phyloP scores from a whole-genome alignment of 2,888 invertebrate species.

The Drosophila lacicola region DNA sequence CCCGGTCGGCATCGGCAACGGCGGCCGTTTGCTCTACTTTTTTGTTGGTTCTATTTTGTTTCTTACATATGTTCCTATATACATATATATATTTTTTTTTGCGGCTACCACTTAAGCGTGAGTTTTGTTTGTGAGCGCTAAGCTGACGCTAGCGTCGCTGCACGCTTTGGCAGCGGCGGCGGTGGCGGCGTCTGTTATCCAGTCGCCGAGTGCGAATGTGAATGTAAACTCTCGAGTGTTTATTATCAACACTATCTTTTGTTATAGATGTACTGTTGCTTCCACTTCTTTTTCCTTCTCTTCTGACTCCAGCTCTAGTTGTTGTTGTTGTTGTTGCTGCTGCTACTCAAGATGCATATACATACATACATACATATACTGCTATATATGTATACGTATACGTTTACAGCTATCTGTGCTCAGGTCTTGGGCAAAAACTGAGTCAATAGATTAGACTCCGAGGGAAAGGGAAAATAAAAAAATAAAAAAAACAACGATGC shows the following conservation, averaged over 20 bases:
- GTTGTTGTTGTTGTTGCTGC: not conserved
- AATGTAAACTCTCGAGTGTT: conserved; percentile 44
- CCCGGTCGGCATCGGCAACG: conserved; percentile 21
- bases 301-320: not conserved
- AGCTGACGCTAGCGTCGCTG: conserved; percentile 47
- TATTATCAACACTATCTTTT: conserved; percentile 55
- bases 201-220: conserved; percentile 36
- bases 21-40: conserved; percentile 49
- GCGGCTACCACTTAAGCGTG: conserved; percentile 56
- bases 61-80: not conserved
- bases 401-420: conserved; percentile 6
- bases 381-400: not conserved
- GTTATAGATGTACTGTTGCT: conserved; percentile 14
- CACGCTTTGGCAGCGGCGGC: conserved; percentile 7
- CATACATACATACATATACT: not conserved
- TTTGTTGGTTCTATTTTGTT: conserved; percentile 9
- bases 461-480: conserved; percentile 33
- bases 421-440: conserved; percentile 20
- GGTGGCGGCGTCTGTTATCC: conserved; percentile 38
- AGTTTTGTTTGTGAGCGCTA: conserved; percentile 50
- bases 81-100: conserved; percentile 14
- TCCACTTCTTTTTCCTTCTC: conserved; percentile 7
- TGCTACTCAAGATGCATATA: conserved; percentile 23
- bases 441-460: conserved; percentile 31
- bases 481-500: conserved; percentile 17